phyloP scores from a whole-genome alignment of 1,140 invertebrate species.

The Phymastichus coffea region DNA sequence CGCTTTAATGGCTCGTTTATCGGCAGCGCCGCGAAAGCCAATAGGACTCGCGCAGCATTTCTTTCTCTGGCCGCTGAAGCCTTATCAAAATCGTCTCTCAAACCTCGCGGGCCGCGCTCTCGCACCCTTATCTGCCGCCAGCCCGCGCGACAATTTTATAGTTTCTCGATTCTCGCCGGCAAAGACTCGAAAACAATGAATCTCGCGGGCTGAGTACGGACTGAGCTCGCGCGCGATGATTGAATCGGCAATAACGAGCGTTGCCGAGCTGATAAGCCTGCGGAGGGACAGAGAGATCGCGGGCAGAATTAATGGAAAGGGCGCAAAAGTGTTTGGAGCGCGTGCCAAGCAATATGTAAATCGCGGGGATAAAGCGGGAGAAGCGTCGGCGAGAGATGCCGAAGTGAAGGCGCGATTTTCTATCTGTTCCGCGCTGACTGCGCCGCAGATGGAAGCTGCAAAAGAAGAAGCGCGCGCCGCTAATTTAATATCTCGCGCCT shows the following conservation, averaged over 20 bases:
- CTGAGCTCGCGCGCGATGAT: no score
- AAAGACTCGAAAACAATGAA: neutral
- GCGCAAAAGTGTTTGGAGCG: neutral
- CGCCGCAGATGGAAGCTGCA: neutral
- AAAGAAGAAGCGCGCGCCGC: conserved; percentile 32
- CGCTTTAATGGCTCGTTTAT: conserved; percentile 29
- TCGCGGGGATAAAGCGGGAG: no score
- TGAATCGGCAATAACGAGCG: no score
- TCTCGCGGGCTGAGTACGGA: neutral
- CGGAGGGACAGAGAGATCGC: conserved; percentile 6
- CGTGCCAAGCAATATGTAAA: conserved; percentile 26
- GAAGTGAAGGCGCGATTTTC: no score
- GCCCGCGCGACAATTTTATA: conserved; percentile 6
- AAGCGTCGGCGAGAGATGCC: no score
- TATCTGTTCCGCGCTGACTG: neutral
- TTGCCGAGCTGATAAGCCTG: conserved; percentile 3
- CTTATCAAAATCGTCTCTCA: conserved; percentile 20
- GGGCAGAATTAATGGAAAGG: conserved; percentile 21
- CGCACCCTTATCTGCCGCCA: no score
- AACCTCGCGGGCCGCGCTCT: neutral
- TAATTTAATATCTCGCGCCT: conserved; percentile 49
- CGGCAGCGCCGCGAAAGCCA: no score
- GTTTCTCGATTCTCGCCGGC: neutral
- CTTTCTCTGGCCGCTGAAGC: no score
- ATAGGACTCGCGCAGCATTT: no score